These are phyloP conservation scores for Alectoris magna DNA, from an alignment of 2,797 vertebrate genomes.

Conservation along the genomic window DNA sequence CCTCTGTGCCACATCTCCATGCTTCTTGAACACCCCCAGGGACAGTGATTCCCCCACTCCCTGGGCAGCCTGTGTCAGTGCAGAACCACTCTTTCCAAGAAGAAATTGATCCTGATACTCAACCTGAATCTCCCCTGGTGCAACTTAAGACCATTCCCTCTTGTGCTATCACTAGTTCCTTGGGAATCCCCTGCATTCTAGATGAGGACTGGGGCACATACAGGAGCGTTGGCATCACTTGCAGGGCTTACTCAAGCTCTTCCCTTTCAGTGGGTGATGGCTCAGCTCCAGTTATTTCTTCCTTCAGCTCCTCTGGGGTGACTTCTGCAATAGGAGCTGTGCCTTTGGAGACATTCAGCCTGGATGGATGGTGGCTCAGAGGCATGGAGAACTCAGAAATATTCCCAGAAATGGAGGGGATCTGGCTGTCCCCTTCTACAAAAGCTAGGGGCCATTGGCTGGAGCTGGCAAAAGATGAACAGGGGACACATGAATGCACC, in stretches of 20 bases:
- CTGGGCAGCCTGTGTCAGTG: too few relatives aligned
- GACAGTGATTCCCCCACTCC: too few relatives aligned
- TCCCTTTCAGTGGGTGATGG: accelerated
- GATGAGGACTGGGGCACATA: neutral
- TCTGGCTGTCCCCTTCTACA: neutral
- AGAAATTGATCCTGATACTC: too few relatives aligned
- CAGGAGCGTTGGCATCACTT: neutral
- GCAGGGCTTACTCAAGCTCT: neutral
- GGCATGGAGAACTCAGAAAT: neutral
- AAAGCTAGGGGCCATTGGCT: neutral
- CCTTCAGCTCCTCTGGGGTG: neutral
- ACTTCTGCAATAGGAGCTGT: accelerated
- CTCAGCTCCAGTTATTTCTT: neutral
- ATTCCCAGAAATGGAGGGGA: neutral
- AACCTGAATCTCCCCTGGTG: too few relatives aligned
- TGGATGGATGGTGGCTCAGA: neutral
- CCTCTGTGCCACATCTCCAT: too few relatives aligned
- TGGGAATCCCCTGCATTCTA: neutral
- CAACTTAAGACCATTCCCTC: too few relatives aligned
- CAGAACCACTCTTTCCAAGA: too few relatives aligned
- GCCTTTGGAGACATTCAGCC: neutral
- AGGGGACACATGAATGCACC: neutral
- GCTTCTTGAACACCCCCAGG: too few relatives aligned
- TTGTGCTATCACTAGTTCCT: too few relatives aligned
- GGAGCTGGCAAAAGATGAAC: neutral